These are phyloP conservation scores for Coendou prehensilis DNA, from an alignment of 2,797 vertebrate genomes.

Conservation along the genomic window DNA sequence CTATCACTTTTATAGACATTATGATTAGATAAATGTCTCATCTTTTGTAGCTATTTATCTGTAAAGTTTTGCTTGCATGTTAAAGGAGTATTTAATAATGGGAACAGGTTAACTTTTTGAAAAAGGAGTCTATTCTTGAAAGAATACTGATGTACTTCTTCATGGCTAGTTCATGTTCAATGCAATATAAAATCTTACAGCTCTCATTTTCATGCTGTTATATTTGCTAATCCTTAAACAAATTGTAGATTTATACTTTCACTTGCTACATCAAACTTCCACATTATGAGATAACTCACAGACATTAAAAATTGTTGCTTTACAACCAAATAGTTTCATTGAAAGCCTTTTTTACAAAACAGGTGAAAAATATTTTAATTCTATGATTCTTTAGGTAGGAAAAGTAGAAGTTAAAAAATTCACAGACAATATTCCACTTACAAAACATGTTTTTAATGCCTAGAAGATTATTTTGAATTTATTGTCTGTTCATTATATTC, in stretches of 20 bases:
- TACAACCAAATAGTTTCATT: neutral
- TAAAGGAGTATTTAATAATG: neutral
- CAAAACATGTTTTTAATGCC: neutral
- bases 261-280: neutral
- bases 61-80: neutral
- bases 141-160: neutral
- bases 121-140: neutral
- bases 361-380: neutral
- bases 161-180: neutral
- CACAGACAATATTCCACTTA: neutral
- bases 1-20: neutral
- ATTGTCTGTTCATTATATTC: neutral
- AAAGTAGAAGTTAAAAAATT: neutral
- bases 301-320: neutral
- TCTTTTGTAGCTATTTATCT: neutral
- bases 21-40: neutral
- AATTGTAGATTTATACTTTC: neutral
- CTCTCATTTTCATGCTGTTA: neutral
- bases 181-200: neutral
- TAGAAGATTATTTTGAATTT: neutral
- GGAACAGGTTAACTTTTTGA: neutral
- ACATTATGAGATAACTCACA: neutral
- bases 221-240: slow-evolving; percentile 4
- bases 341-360: neutral
- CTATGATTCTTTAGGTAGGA: slow-evolving; percentile 1